Evolutionary conservation across 2,888 invertebrate species (phyloP).

Genomic region (Chloromyia formosa): DNA sequence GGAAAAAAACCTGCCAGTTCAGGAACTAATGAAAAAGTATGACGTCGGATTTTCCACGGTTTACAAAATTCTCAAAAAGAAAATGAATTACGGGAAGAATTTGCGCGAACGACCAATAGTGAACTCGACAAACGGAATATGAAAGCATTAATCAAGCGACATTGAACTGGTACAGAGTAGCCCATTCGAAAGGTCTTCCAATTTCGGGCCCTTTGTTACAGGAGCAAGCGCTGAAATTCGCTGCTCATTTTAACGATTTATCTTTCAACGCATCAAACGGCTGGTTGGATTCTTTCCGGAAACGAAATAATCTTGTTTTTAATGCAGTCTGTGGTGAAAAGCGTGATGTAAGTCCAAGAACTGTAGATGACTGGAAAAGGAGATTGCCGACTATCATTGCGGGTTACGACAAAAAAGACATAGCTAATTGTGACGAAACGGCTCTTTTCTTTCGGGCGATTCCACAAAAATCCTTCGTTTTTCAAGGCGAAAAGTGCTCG

Average conservation of each 20-base stretch:
- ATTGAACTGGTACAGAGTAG: background rate
- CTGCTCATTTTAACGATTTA: background rate
- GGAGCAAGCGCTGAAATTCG: background rate
- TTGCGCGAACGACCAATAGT: too few relatives aligned
- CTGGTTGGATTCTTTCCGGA: background rate
- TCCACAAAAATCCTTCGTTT: background rate
- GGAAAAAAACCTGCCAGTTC: too few relatives aligned
- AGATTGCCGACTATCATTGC: background rate
- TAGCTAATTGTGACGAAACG: conserved; percentile 17
- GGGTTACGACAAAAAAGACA: background rate
- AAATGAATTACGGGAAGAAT: too few relatives aligned
- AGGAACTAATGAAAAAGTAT: too few relatives aligned
- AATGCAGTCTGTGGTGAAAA: background rate
- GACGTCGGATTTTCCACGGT: too few relatives aligned
- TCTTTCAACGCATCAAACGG: background rate
- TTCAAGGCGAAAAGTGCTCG: too few relatives aligned
- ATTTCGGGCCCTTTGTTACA: background rate
- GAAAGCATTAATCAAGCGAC: background rate
- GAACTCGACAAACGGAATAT: too few relatives aligned
- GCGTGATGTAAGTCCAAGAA: background rate
- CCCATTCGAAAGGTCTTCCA: background rate
- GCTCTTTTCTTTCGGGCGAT: conserved; percentile 22
- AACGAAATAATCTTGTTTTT: background rate
- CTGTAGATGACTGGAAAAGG: background rate
- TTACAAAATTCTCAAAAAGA: too few relatives aligned